A percentile compares a stretch with the other conserved stretches of the same genome.
phyloP scores from a whole-genome alignment of 30 jellyfish, hydroid and myxozoan species.

The Hydractinia echinata region DNA sequence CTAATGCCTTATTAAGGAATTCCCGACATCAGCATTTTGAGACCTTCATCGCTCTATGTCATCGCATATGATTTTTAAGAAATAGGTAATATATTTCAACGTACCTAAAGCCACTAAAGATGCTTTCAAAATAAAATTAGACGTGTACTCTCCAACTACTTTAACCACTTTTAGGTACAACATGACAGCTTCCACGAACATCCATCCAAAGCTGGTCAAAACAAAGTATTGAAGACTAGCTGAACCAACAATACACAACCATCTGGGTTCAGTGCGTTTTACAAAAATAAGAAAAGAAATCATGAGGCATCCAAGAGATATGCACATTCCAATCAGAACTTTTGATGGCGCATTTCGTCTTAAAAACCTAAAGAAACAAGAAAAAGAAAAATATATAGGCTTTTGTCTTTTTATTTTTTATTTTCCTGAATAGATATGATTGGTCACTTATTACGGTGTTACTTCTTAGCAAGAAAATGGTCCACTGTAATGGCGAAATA shows the following conservation, averaged over 20 bases:
- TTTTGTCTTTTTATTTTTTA: no score
- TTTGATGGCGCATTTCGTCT: slow-evolving; percentile 17
- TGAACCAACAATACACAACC: slow-evolving; percentile 13
- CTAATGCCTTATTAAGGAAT: no score
- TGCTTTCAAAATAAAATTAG: neutral
- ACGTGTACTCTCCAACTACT: slow-evolving; percentile 14
- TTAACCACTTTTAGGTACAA: slow-evolving; percentile 18
- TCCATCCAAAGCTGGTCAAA: slow-evolving; percentile 15
- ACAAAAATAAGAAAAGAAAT: neutral
- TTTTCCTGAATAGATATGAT: no score
- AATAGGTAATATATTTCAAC: neutral
- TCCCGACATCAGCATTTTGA: no score
- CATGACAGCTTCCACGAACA: slow-evolving; percentile 17
- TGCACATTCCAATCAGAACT: slow-evolving; percentile 9
- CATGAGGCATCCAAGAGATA: slow-evolving; percentile 8
- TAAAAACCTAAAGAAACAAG: neutral
- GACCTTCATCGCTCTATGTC: no score
- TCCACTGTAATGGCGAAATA: no score
- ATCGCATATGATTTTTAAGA: no score
- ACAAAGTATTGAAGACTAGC: slow-evolving; percentile 12
- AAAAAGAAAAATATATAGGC: neutral
- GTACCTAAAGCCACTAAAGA: neutral
- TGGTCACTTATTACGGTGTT: no score
- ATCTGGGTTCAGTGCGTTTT: slow-evolving; percentile 12
- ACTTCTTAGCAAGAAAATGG: neutral